phyloP scores from a whole-genome alignment of 2,797 vertebrate species.

The Oreonectes daqikongensis region DNA sequence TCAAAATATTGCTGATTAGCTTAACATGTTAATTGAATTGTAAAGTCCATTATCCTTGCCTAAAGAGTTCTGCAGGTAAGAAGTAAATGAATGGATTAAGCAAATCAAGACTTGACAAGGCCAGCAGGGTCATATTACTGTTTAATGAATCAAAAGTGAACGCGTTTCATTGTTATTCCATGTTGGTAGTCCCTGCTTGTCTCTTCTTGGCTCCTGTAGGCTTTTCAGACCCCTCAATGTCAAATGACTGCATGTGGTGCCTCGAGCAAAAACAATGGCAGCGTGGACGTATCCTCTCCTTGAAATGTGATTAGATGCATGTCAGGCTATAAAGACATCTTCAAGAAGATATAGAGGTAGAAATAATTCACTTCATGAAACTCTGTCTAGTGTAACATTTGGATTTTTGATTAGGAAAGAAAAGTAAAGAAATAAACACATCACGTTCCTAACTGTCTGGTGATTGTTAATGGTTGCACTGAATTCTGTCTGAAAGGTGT shows the following conservation, averaged over 20 bases:
- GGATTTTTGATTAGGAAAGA: not conserved
- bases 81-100: constrained; percentile 43
- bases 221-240: constrained; percentile 27
- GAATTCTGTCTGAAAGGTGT: not conserved
- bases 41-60: constrained; percentile 10
- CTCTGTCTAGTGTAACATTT: not conserved
- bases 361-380: constrained; percentile 18
- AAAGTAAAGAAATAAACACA: too few species aligned
- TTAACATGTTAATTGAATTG: constrained; percentile 14
- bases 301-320: constrained; percentile 24
- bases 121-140: constrained; percentile 32
- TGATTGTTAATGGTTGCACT: not conserved
- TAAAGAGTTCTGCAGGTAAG: constrained; percentile 3
- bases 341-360: not conserved
- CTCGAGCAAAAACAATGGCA: constrained; percentile 30
- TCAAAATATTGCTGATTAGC: constrained; percentile 26
- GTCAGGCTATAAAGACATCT: constrained; percentile 23
- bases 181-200: not conserved
- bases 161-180: constrained; percentile 40
- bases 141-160: constrained; percentile 34
- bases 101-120: constrained; percentile 32
- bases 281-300: constrained; percentile 16
- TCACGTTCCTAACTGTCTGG: not conserved
- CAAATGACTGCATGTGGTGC: constrained; percentile 28
- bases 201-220: constrained; percentile 26